Evolutionary conservation across 2,113 vertebrate species (phyloP).

Genomic region (Burhinus bistriatus): DNA sequence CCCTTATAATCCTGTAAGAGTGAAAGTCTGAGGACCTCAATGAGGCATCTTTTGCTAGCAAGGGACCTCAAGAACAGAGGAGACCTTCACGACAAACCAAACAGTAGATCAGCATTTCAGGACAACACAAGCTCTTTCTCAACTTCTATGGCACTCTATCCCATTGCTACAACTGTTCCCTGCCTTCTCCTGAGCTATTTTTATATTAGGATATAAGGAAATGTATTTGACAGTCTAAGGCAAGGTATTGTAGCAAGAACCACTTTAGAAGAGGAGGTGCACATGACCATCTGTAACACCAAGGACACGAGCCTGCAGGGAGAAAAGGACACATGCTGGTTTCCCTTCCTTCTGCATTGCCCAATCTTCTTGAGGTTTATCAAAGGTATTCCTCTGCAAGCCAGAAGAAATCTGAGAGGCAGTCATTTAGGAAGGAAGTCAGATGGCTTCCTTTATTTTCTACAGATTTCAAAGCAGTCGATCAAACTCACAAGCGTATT

Average conservation of each 20-base stretch:
- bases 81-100: background rate
- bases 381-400: conserved; percentile 26
- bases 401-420: background rate
- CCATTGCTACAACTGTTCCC: background rate
- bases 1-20: background rate
- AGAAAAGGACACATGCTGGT: background rate
- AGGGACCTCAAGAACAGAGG: background rate
- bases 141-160: background rate
- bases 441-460: background rate
- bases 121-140: background rate
- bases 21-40: background rate
- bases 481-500: background rate
- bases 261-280: background rate
- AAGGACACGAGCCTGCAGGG: background rate
- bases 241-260: background rate
- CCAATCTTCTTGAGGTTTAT: conserved; percentile 15
- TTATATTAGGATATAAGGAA: background rate
- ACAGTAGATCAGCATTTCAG: background rate
- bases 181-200: background rate
- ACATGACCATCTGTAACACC: background rate
- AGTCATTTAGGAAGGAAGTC: background rate
- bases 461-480: background rate
- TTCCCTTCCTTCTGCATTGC: background rate
- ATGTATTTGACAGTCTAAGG: background rate
- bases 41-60: background rate